These are phyloP conservation scores for Coregonus clupeaformis DNA, from an alignment of 2,113 vertebrate species.

Conservation along the genomic window DNA sequence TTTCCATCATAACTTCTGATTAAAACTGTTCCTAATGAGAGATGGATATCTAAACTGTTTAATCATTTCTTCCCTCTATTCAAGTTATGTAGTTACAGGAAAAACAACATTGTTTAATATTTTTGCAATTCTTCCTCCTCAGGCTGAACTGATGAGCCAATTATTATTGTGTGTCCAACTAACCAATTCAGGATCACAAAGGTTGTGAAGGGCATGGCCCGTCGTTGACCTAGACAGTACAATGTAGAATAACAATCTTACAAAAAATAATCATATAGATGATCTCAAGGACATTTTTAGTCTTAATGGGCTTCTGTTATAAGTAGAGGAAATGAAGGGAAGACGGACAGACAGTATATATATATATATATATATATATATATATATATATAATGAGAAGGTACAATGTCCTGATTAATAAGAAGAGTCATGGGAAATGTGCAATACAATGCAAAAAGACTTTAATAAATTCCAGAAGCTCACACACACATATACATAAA, in stretches of 20 bases:
- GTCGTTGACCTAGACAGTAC: constrained; percentile 28
- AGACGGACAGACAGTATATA: neutral
- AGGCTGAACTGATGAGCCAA: constrained; percentile 33
- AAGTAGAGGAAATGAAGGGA: neutral
- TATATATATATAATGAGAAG: no score
- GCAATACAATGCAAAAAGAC: constrained; percentile 81
- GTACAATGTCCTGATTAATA: constrained; percentile 47
- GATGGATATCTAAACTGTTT: constrained; percentile 46
- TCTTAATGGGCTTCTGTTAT: neutral
- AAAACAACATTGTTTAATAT: constrained; percentile 14
- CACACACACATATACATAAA: constrained; percentile 81
- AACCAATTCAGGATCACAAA: constrained; percentile 18
- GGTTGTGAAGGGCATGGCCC: constrained; percentile 18
- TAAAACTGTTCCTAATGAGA: constrained; percentile 64
- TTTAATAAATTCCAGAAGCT: constrained; percentile 83
- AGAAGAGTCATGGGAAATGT: constrained; percentile 72
- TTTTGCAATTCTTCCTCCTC: neutral
- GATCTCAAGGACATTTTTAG: neutral
- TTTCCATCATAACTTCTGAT: constrained; percentile 62
- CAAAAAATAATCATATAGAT: constrained; percentile 12
- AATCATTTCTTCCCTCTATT: constrained; percentile 22
- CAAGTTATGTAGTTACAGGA: constrained; percentile 24
- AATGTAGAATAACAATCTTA: constrained; percentile 12
- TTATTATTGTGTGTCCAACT: constrained; percentile 44
- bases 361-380: no score